Percentiles rank a stretch among this genome's conserved stretches.
These are phyloP conservation scores for Vicugna pacos DNA, from an alignment of 2,113 vertebrate genomes.

Conservation along the genomic window DNA sequence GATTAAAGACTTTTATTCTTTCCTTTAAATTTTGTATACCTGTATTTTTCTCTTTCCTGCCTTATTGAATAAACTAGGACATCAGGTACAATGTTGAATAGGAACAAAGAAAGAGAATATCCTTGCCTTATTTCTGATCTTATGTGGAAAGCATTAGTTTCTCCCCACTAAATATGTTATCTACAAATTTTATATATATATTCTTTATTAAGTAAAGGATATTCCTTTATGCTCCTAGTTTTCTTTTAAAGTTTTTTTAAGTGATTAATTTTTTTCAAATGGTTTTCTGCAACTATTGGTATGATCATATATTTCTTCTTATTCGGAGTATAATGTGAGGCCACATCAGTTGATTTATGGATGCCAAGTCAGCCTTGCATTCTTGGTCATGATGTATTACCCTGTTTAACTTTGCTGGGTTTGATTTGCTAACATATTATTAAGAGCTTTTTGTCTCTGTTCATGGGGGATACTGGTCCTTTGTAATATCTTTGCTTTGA, in stretches of 20 bases:
- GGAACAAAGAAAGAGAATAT: not conserved
- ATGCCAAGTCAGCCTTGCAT: not conserved
- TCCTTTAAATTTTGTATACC: not conserved
- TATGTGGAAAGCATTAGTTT: not conserved
- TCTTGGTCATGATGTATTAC: not conserved
- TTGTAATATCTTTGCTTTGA: not conserved
- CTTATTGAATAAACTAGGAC: not conserved
- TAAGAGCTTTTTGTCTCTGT: not conserved
- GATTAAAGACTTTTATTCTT: not conserved
- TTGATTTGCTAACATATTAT: not conserved
- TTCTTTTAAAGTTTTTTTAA: not conserved
- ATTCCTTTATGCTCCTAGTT: not conserved
- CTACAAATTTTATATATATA: not conserved
- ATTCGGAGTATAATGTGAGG: not conserved
- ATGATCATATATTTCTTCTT: not conserved
- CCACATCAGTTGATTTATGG: not conserved
- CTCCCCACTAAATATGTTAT: not conserved
- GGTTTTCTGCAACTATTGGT: not conserved
- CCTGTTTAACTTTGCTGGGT: not conserved
- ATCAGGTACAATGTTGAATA: not conserved
- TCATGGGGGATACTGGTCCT: not conserved
- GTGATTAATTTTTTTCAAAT: not conserved
- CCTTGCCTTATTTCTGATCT: not conserved
- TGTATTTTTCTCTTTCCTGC: not conserved
- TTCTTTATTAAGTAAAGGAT: not conserved